A percentile compares a stretch with the other conserved stretches of the same genome.
phyloP scores from a whole-genome alignment of 2,888 invertebrate genomes.

The Macrophya annulata region DNA sequence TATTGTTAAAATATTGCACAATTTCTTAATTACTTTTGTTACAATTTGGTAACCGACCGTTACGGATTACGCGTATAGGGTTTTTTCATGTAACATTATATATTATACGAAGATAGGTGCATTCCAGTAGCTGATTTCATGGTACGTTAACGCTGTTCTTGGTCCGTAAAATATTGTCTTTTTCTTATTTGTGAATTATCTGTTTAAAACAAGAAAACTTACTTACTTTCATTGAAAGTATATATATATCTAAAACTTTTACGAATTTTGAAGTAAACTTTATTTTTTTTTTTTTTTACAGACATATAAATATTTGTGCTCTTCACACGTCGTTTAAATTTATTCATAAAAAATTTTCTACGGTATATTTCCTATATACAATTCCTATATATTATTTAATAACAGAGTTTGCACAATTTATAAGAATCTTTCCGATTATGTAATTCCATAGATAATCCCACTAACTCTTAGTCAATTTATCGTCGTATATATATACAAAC shows the following conservation, averaged over 20 bases:
- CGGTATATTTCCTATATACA: not conserved
- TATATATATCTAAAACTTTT: not conserved
- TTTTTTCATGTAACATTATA: constrained; percentile 39
- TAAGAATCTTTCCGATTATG: constrained; percentile 5
- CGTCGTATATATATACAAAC: not conserved
- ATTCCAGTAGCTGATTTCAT: constrained; percentile 40
- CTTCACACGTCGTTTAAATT: not conserved
- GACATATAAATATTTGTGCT: not conserved
- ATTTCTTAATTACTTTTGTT: constrained; percentile 28
- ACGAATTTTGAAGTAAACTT: not conserved
- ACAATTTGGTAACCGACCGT: constrained; percentile 31
- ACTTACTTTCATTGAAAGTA: not conserved
- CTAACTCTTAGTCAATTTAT: not conserved
- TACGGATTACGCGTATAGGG: constrained; percentile 26
- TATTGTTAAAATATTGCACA: not conserved
- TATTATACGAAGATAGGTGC: not conserved
- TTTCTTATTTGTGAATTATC: not conserved
- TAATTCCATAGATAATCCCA: not conserved
- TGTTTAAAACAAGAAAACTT: not conserved
- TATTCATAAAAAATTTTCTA: not conserved
- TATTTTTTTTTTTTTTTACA: not conserved
- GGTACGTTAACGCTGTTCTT: constrained; percentile 46
- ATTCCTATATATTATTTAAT: constrained; percentile 2
- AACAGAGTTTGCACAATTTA: not conserved
- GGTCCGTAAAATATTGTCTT: constrained; percentile 12